phyloP scores from a whole-genome alignment of 2,113 vertebrate genomes.

The Solenodon paradoxus region DNA sequence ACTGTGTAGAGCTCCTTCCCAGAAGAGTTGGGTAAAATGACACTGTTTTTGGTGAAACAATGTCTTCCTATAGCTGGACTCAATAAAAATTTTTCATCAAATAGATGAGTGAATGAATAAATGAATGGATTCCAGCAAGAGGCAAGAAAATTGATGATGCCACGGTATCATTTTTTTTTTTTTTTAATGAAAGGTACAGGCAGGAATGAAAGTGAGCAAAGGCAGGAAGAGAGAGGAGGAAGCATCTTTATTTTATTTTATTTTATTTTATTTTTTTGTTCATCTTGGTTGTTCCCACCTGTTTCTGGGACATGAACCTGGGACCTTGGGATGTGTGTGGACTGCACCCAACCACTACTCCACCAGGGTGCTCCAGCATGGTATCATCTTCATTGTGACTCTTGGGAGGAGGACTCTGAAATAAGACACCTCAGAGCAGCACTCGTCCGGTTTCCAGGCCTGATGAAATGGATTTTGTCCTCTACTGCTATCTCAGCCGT shows the following conservation, averaged over 20 bases:
- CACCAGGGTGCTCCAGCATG: too few species aligned
- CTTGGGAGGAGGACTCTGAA: not conserved
- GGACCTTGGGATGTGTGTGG: too few species aligned
- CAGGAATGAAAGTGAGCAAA: too few species aligned
- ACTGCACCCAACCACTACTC: too few species aligned
- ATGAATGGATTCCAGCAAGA: not conserved
- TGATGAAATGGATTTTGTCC: not conserved
- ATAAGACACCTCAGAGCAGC: not conserved
- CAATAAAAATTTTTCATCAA: not conserved
- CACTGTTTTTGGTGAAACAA: not conserved
- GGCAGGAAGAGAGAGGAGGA: too few species aligned
- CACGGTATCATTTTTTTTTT: not conserved
- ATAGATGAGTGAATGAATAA: not conserved
- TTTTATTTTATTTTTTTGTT: too few species aligned
- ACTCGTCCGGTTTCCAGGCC: not conserved
- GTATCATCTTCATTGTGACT: not conserved
- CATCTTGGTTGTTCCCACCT: too few species aligned
- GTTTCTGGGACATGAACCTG: too few species aligned
- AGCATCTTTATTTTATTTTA: too few species aligned
- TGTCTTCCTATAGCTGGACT: not conserved
- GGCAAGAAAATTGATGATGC: not conserved
- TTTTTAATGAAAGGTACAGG: too few species aligned
- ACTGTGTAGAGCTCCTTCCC: not conserved
- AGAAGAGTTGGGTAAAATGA: not conserved
- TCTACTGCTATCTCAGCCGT: fast-evolving